Conservation (phyloP, 2,888 invertebrate species). For the Empis livida region DNA sequence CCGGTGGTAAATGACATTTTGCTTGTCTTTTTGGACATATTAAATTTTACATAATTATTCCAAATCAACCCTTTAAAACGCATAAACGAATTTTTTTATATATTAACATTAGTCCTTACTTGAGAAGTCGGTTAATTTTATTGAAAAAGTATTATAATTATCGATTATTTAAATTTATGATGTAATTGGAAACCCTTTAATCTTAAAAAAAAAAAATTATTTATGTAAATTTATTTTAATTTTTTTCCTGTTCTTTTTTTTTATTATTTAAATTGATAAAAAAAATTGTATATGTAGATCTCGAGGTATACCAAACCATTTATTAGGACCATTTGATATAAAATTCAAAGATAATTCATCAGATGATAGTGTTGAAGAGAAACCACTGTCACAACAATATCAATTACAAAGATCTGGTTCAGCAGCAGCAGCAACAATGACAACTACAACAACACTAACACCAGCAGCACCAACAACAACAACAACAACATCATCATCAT, state of each 20-base stretch:
- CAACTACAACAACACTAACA: no score
- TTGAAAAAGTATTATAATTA: no score
- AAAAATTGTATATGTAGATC: conserved; percentile 16
- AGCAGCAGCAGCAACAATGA: conserved; percentile 5
- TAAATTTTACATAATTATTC: no score
- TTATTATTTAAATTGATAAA: background rate
- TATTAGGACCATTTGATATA: conserved; percentile 31
- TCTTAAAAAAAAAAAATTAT: no score
- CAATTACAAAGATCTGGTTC: conserved; percentile 6
- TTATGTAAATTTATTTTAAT: background rate
- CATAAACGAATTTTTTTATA: no score
- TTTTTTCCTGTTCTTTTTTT: background rate
- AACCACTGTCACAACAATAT: conserved; percentile 11
- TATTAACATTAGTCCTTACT: no score
- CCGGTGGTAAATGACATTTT: no score
- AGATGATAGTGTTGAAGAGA: conserved; percentile 24
- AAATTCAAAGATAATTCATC: conserved; percentile 27
- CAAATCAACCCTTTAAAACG: no score
- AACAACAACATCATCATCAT: conserved; percentile 2
- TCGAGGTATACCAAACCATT: conserved; percentile 40
- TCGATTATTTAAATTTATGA: no score
- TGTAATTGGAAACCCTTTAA: no score
- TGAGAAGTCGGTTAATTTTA: no score
- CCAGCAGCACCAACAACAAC: conserved; percentile 1
- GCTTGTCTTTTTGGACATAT: no score